These are phyloP conservation scores for Prostheceraeus crozeri DNA, from an alignment of 2,888 invertebrate genomes.

Conservation along the genomic window DNA sequence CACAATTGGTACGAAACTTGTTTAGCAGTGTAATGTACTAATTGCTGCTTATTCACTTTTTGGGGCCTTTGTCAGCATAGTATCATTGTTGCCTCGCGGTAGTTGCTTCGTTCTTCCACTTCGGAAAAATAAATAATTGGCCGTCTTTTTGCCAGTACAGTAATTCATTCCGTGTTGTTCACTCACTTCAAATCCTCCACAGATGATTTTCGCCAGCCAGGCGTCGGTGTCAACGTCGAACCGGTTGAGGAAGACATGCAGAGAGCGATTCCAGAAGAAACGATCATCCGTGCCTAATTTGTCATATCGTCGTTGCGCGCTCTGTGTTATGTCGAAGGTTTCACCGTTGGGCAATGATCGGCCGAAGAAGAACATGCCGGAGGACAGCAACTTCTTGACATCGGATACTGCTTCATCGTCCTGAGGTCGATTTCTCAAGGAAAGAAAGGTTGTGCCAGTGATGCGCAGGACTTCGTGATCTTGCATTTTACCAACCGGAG, in stretches of 20 bases:
- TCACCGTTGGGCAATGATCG: constrained; percentile 63
- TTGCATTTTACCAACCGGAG: constrained; percentile 87
- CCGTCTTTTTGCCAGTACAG: no score
- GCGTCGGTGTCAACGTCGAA: constrained; percentile 79
- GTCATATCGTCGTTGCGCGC: constrained; percentile 85
- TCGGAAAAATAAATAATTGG: no score
- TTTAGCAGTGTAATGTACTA: no score
- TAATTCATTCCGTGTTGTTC: constrained; percentile 74
- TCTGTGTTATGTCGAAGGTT: constrained; percentile 78
- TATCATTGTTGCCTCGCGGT: no score
- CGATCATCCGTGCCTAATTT: constrained; percentile 79
- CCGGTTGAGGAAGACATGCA: constrained; percentile 82
- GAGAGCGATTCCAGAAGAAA: constrained; percentile 96
- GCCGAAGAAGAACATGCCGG: constrained; percentile 97
- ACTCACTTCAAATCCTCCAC: constrained; percentile 93
- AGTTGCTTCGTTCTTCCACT: no score
- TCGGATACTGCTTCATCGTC: constrained; percentile 30
- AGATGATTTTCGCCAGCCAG: constrained; percentile 90
- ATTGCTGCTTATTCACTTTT: no score
- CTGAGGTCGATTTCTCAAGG: constrained; percentile 59
- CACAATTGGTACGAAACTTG: no score
- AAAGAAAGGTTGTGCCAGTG: constrained; percentile 81
- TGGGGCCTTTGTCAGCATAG: no score
- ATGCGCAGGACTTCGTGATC: constrained; percentile 90
- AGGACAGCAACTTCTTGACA: constrained; percentile 75